Evolutionary conservation across 2,888 invertebrate genomes (phyloP).

Genomic region (Agrotis clavis): DNA sequence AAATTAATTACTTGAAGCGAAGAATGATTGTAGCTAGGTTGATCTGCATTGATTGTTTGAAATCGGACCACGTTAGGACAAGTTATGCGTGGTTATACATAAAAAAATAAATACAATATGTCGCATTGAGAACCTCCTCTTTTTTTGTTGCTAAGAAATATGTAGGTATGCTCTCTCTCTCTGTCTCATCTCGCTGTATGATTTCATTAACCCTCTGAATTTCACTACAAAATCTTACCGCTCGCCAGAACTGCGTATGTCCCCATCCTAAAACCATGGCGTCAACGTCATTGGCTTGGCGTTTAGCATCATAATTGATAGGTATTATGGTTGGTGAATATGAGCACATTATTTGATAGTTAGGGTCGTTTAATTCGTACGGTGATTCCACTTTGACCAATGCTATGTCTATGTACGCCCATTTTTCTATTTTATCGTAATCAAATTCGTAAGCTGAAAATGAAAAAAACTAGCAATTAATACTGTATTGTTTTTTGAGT

Average conservation of each 20-base stretch:
- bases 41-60: no score
- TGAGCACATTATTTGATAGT: conserved; percentile 59
- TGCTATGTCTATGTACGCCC: conserved; percentile 77
- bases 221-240: neutral
- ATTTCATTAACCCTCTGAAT: neutral
- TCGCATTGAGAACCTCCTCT: no score
- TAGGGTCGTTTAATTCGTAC: conserved; percentile 60
- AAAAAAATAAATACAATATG: no score
- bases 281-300: conserved; percentile 62
- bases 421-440: conserved; percentile 67
- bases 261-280: conserved; percentile 73
- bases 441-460: conserved; percentile 72
- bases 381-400: conserved; percentile 73
- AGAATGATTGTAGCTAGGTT: no score
- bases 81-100: no score
- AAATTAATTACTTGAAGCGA: no score
- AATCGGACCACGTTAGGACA: no score
- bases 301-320: conserved; percentile 68
- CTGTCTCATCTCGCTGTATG: no score
- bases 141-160: no score
- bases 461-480: neutral
- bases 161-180: no score
- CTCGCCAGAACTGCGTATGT: conserved; percentile 62
- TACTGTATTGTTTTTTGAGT: no score
- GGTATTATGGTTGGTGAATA: conserved; percentile 67